Evolutionary conservation across 2,797 vertebrate genomes (phyloP).

Genomic region (Pangasius krempfi): DNA sequence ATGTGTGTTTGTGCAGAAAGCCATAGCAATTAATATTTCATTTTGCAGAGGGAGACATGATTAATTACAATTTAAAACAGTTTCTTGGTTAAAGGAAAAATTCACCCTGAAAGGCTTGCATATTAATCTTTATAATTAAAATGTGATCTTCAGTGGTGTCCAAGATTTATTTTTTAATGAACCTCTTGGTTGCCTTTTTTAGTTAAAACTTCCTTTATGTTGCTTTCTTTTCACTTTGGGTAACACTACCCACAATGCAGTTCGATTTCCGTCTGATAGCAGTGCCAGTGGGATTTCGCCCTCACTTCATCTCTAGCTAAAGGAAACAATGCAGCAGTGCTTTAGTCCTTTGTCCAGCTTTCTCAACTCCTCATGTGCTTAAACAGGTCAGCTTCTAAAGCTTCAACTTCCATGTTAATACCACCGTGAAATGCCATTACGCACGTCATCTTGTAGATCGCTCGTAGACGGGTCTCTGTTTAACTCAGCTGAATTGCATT

Average conservation of each 20-base stretch:
- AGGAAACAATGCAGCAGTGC: neutral
- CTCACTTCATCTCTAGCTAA: neutral
- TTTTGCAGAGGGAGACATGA: neutral
- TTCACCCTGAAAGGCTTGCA: neutral
- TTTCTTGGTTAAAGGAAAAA: neutral
- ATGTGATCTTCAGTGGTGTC: neutral
- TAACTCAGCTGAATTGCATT: neutral
- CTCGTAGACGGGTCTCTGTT: neutral
- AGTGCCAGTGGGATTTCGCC: neutral
- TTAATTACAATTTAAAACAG: neutral
- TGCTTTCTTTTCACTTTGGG: neutral
- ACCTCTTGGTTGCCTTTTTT: too few relatives aligned
- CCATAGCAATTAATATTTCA: neutral
- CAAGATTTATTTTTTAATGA: too few relatives aligned
- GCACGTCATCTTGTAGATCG: too few relatives aligned
- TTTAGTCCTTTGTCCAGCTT: neutral
- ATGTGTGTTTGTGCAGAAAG: neutral
- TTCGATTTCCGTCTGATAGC: neutral
- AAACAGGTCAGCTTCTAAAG: neutral
- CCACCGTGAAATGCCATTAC: neutral
- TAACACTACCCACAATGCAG: neutral
- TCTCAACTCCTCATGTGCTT: neutral
- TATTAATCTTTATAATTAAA: neutral
- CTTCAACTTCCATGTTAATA: neutral
- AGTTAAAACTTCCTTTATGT: neutral